Percentiles rank a stretch among this genome's conserved stretches.
Evolutionary conservation across 1,140 invertebrate species (phyloP).

Genomic region (Archivesica marissinica): DNA sequence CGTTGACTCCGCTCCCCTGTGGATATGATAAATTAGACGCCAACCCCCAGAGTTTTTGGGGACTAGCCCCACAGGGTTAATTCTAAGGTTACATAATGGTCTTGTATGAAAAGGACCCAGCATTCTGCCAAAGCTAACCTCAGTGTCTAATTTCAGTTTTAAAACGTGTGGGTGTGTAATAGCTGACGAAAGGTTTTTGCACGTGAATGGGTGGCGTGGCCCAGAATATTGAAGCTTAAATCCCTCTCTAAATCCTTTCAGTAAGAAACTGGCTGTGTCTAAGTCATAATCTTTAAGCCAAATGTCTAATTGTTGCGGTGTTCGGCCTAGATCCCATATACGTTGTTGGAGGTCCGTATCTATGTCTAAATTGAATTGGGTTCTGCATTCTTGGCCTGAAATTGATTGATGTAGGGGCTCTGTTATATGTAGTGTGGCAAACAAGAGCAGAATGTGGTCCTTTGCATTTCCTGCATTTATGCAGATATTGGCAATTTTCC

Average conservation of each 20-base stretch:
- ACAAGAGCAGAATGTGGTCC: not conserved
- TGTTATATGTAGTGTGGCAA: not conserved
- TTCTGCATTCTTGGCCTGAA: not conserved
- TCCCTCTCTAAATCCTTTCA: not conserved
- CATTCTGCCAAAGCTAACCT: not conserved
- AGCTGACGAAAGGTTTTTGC: not conserved
- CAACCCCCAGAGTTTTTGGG: not conserved
- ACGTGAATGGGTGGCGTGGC: not conserved
- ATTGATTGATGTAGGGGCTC: too few relatives aligned
- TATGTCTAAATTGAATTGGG: not conserved
- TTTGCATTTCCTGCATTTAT: not conserved
- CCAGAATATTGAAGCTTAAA: not conserved
- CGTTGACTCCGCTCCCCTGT: not conserved
- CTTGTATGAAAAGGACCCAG: not conserved
- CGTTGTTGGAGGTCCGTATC: not conserved
- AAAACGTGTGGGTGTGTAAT: not conserved
- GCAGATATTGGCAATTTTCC: not conserved
- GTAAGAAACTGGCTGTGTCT: not conserved
- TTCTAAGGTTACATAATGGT: not conserved
- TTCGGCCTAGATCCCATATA: not conserved
- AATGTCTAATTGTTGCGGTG: not conserved
- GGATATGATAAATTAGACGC: conserved; percentile 23
- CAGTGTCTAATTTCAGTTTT: not conserved
- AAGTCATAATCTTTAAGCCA: not conserved
- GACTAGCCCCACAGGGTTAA: not conserved